Evolutionary conservation across 2,888 invertebrate species (phyloP).

Genomic region (Cordylochernes scorpioides): DNA sequence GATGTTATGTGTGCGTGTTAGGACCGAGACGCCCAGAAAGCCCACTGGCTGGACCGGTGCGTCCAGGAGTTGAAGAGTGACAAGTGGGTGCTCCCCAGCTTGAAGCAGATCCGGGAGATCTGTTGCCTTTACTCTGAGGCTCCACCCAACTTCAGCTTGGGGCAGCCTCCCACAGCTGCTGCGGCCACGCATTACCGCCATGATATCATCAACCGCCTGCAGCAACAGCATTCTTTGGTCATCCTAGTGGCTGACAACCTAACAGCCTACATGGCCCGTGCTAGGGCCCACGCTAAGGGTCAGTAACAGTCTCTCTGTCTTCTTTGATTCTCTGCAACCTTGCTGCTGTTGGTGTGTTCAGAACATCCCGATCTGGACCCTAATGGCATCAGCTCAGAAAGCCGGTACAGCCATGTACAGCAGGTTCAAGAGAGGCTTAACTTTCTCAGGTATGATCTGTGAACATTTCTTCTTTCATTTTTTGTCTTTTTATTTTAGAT

Average conservation of each 20-base stretch:
- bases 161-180: no score
- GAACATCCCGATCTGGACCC: conserved; percentile 50
- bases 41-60: conserved; percentile 77
- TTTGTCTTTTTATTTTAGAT: no score
- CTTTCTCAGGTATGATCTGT: conserved; percentile 38
- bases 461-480: no score
- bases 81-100: conserved; percentile 67
- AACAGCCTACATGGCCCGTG: conserved; percentile 55
- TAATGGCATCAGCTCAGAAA: conserved; percentile 31
- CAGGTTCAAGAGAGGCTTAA: conserved; percentile 82
- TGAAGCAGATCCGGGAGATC: conserved; percentile 83
- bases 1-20: no score
- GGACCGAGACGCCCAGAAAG: conserved; percentile 82
- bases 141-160: conserved; percentile 32
- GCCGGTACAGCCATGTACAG: conserved; percentile 62
- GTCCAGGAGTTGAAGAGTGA: conserved; percentile 67
- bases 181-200: conserved; percentile 25
- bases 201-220: conserved; percentile 62
- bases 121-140: conserved; percentile 69
- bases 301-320: no score
- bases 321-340: no score
- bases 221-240: conserved; percentile 70
- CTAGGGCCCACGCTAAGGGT: conserved; percentile 34
- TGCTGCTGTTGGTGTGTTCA: no score
- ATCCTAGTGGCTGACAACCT: conserved; percentile 77